Evolutionary conservation across 2,888 invertebrate species (phyloP), one percentile per base, ranked within the genome.

Genomic region (Eretmocerus hayati): DNA sequence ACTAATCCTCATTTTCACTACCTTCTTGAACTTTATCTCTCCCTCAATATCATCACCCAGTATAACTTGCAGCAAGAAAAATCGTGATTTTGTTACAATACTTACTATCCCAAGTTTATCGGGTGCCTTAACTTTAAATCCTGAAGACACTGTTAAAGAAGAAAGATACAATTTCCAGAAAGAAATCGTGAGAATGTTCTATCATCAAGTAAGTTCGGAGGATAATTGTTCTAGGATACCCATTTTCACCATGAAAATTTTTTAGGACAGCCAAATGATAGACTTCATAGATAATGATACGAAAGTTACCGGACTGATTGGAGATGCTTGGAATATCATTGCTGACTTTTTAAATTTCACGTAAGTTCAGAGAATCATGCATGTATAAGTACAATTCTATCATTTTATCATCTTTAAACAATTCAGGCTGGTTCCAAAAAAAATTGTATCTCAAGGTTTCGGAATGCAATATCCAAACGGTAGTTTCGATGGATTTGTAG

Each of bases 341-440:
- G 42, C 55, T 16, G 47, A 49, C 11, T 49, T 52, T 19, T 22
- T 57, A 15, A 55, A 57, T 42, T 57, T 57, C 16, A 55, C 55
- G 57, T 57, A 46, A 1, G 43, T 41, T 22, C 19, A n/a, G n/a
- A n/a, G n/a, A n/a, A n/a, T n/a, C n/a, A n/a, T n/a, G n/a, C 3
- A 9, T 30, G 13, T 30, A 9, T 30, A 30, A n/a, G n/a, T n/a
- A n/a, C n/a, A n/a, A n/a, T n/a, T n/a, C n/a, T n/a, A n/a, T n/a
- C n/a, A n/a, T n/a, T n/a, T n/a, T n/a, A n/a, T n/a, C n/a, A n/a
- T n/a, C n/a, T n/a, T n/a, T n/a, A n/a, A n/a, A n/a, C 21, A 9
- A 2, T n/a, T 13, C 11, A 56, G 56, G 19, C 42, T 56, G 18
- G 15, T 50, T 16, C 46, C 52, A 1, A 32, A 48, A 4, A 41